Evolutionary conservation across 2,113 vertebrate genomes (phyloP), one percentile per base, ranked within the genome.

Genomic region (Cyanistes caeruleus): DNA sequence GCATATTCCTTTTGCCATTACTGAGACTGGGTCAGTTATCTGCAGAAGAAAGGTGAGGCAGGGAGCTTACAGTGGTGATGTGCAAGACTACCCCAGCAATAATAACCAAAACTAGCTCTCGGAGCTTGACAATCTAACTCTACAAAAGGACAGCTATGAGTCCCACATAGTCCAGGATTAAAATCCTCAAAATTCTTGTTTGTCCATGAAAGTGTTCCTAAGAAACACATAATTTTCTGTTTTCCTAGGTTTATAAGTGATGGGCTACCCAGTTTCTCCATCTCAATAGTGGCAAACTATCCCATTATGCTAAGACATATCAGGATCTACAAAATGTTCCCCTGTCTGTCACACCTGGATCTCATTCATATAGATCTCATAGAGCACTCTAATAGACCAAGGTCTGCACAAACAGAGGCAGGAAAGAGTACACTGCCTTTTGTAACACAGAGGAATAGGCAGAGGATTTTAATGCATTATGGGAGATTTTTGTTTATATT

Each of bases 241-340:
- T 92, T 95, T 79, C 35, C 27, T 81, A 23, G 6, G 4, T 73
- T 70, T 87, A 0, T 68, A 63, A 72, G 11, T 64, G 15, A 62
- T 82, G 27, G 37, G 24, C 31, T 73, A 15, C 58, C 24, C 14
- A 73, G 39, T 60, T 75, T 75, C 78, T 52, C 24, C 33, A 53
- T 41, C 37, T 44, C 56, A 21, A 43, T 8, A 67, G 12, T 43
- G 30, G 43, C 27, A 75, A 90, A 75, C 43, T 43, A 27, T 11
- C 25, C 7, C 0, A 0, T 59, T 80, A 67, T 41, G 8, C 37
- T 35, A 74, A 89, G 52, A 67, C 19, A 82, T 68, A 44, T 0
- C 10, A 37, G 37, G 25, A 52, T 79, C 49, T 52, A 30, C 2
- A 9, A 70, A 80, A 11, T 62, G 23, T 53, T 88, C 10, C 41